phyloP scores from a whole-genome alignment of 2,113 vertebrate genomes.

The Pelvicachromis taeniatus region DNA sequence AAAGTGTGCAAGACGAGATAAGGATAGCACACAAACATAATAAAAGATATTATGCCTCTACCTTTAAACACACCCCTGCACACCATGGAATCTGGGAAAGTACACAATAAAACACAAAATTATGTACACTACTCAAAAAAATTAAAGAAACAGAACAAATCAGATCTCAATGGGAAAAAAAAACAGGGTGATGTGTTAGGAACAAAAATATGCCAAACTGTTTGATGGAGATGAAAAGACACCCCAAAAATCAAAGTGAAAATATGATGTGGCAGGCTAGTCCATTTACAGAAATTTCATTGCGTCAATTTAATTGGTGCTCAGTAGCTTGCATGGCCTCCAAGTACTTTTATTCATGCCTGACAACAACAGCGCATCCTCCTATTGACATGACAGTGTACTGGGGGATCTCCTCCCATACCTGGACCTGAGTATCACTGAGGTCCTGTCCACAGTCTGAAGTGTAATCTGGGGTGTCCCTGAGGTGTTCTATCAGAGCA shows the following conservation, averaged over 20 bases:
- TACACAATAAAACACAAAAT: neutral
- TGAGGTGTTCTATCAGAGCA: neutral
- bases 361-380: neutral
- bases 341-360: neutral
- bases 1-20: conserved; percentile 50
- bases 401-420: neutral
- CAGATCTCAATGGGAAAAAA: neutral
- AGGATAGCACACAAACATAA: conserved; percentile 38
- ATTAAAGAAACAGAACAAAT: neutral
- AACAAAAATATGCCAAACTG: neutral
- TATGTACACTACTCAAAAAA: neutral
- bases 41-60: conserved; percentile 29
- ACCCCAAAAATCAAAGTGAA: no score
- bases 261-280: neutral
- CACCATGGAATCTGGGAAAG: neutral
- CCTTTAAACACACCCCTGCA: neutral
- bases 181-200: neutral
- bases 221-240: neutral
- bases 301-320: neutral
- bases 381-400: neutral
- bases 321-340: neutral
- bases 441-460: neutral
- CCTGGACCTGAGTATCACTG: neutral
- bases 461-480: neutral
- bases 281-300: neutral